Conservation (phyloP, 53 echinoderm and acorn worm species). For the Holothuria leucospilota region DNA sequence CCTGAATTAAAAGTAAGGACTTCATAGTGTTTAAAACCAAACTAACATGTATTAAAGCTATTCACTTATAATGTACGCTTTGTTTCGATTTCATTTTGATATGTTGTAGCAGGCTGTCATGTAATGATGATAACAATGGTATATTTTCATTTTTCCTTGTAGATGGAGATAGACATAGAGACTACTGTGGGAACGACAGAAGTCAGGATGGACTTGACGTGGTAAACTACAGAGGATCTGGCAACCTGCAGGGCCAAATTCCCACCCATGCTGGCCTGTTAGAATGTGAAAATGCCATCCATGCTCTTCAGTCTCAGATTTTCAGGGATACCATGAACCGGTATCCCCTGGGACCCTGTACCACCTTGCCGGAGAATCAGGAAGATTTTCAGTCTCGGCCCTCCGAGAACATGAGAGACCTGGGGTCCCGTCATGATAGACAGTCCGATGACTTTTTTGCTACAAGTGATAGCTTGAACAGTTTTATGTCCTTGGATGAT, state of each 20-base stretch:
- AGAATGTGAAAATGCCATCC: slow-evolving; percentile 16
- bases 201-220: slow-evolving; percentile 23
- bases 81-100: too few species aligned
- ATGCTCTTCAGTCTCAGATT: slow-evolving; percentile 38
- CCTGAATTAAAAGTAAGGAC: too few species aligned
- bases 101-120: too few species aligned
- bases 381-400: slow-evolving; percentile 1
- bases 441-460: slow-evolving; percentile 32
- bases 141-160: not conserved
- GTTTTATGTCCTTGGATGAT: slow-evolving; percentile 21
- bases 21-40: too few species aligned
- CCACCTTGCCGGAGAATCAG: slow-evolving; percentile 4
- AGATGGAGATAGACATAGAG: slow-evolving; percentile 35
- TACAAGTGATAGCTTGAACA: slow-evolving; percentile 14
- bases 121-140: too few species aligned
- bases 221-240: slow-evolving; percentile 25
- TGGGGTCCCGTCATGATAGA: slow-evolving; percentile 13
- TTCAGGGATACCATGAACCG: slow-evolving; percentile 31
- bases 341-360: not conserved
- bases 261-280: slow-evolving; percentile 22
- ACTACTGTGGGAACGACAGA: slow-evolving; percentile 21
- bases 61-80: too few species aligned
- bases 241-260: slow-evolving; percentile 8
- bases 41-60: too few species aligned
- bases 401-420: slow-evolving; percentile 13